Evolutionary conservation across 2,113 vertebrate species (phyloP).

Genomic region (Seriola dumerili): DNA sequence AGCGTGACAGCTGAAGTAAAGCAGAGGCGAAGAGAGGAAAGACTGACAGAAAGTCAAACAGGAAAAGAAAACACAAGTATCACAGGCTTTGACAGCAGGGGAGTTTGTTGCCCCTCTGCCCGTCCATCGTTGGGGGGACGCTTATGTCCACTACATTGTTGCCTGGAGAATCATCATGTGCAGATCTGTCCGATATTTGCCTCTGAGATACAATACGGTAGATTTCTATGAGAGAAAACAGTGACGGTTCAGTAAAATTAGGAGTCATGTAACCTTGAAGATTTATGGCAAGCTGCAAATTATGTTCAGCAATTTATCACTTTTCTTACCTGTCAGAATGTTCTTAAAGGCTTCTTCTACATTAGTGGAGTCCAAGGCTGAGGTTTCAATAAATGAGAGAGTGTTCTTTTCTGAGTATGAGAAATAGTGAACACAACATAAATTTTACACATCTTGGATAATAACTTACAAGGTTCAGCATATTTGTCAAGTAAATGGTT

Average conservation of each 20-base stretch:
- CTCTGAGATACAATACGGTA: slow-evolving; percentile 98
- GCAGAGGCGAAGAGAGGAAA: slow-evolving; percentile 73
- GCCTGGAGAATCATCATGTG: slow-evolving; percentile 94
- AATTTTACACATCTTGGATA: background rate
- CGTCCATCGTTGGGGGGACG: slow-evolving; percentile 94
- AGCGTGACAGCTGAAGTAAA: slow-evolving; percentile 82
- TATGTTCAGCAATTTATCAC: background rate
- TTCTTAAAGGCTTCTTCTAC: slow-evolving; percentile 99
- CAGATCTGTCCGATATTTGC: slow-evolving; percentile 94
- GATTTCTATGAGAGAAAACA: slow-evolving; percentile 87
- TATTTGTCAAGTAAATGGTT: background rate
- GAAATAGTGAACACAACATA: slow-evolving; percentile 10
- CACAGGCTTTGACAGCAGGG: slow-evolving; percentile 98
- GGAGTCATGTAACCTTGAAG: background rate
- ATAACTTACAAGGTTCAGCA: background rate
- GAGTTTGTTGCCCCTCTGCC: slow-evolving; percentile 94
- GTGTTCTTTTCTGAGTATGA: slow-evolving; percentile 93
- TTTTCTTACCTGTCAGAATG: slow-evolving; percentile 92
- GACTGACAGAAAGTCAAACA: slow-evolving; percentile 49
- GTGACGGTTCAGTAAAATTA: background rate
- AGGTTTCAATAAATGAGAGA: slow-evolving; percentile 99
- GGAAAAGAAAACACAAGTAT: slow-evolving; percentile 71
- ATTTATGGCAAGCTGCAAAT: background rate
- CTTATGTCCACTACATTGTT: slow-evolving; percentile 99
- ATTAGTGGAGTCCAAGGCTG: slow-evolving; percentile 97